Base-by-base conservation (phyloP, 2,888 invertebrate genomes). In the Dasysyrphus albostriatus region DNA sequence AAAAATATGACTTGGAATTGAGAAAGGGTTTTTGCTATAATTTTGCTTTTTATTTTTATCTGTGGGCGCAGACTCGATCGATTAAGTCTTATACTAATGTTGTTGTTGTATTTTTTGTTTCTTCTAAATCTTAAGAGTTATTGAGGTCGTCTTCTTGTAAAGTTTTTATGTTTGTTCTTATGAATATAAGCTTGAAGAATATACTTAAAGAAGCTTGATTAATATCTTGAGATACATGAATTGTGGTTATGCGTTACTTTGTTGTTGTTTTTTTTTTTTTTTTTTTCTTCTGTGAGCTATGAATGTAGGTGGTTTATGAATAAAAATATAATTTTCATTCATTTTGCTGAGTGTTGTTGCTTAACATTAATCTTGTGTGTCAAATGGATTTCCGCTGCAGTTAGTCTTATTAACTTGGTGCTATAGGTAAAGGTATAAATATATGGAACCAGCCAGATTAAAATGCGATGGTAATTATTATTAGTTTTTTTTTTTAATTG, bases 341-440 rank as follows among this genome's bases (percentile, higher is more conserved):
- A 75, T 37, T 39, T 69, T 10, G 14, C 24, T 70, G 63, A 47
- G 65, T 75, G 74, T 79, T 75, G 80, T 80, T 80, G 54, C 69
- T 72, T 54, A 56, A 70, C 70, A 84, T 84, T 75, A 80, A 72
- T 84, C 79, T 56, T 63, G 19, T 61, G 75, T 84, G 83, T 84
- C 80, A 84, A 80, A 84, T 80, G 75, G 75, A 80, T 84, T 80
- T 84, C 83, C 83, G 83, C 75, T 84, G 70, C 44, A 72, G 47
- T 49, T 37, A 37, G 47, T 69, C 34, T 54, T 54, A 51, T 19
- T 37, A 49, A 34, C 19, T n/a, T 37, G 37, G 19, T 67, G 63
- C 39, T 44, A 24, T 24, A 24, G 24, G 24, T 24, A n/a, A n/a
- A n/a, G 14, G 7, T 24, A 24, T 24, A 3, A 3, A 24, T 24